Conservation (phyloP, 1,140 invertebrate genomes). For the Aporrectodea caliginosa region DNA sequence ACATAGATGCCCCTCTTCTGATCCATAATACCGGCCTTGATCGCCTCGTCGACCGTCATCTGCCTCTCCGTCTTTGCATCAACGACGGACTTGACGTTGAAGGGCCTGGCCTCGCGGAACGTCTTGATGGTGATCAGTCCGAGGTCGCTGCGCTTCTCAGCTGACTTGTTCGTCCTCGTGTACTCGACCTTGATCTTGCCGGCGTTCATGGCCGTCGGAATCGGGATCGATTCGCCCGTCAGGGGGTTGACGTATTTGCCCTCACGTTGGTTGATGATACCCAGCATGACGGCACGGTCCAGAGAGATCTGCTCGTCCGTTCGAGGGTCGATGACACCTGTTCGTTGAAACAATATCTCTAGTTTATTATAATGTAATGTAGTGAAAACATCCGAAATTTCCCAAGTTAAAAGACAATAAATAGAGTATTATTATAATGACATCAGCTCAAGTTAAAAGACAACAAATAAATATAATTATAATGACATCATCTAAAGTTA, state of each 20-base stretch:
- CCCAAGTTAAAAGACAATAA: no score
- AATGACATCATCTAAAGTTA: no score
- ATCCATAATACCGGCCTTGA: conserved; percentile 17
- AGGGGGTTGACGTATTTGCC: conserved; percentile 22
- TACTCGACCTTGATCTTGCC: conserved; percentile 19
- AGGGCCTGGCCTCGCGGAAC: conserved; percentile 23
- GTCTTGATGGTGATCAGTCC: conserved; percentile 31
- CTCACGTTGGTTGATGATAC: conserved; percentile 28
- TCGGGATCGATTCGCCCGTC: conserved; percentile 24
- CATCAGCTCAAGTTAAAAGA: no score
- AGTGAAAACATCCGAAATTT: no score
- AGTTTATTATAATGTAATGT: no score
- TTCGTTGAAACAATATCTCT: no score
- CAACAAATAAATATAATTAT: no score
- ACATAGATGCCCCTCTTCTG: conserved; percentile 15
- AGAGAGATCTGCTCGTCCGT: conserved; percentile 27
- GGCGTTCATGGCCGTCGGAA: conserved; percentile 29
- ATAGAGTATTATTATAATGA: no score
- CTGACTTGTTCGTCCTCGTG: conserved; percentile 16
- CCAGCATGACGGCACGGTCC: conserved; percentile 18
- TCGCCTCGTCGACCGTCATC: conserved; percentile 24
- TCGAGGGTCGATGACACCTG: conserved; percentile 30
- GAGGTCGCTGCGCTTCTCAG: conserved; percentile 30
- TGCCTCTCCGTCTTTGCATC: conserved; percentile 19
- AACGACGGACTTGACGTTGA: conserved; percentile 25